phyloP scores from a whole-genome alignment of 35 echinoderm and acorn worm species.

The Heliocidaris erythrogramma region DNA sequence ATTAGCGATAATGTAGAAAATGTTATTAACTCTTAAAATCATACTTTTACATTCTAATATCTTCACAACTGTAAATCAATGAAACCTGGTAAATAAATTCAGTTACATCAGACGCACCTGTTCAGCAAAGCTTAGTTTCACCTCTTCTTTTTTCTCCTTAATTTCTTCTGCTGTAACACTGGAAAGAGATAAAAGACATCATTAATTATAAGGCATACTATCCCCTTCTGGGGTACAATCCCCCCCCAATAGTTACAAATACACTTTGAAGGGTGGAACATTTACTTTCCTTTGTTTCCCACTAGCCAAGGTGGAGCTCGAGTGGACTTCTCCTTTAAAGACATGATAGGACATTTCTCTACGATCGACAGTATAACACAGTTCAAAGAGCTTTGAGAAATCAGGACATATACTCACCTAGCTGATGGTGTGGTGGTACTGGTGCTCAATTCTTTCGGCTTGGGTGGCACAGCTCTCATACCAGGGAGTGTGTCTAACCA shows the following conservation, averaged over 20 bases:
- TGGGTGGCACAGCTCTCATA: conserved; percentile 1
- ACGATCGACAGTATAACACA: too few species aligned
- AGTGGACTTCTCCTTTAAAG: too few species aligned
- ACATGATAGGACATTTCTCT: too few species aligned
- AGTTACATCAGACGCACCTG: background rate
- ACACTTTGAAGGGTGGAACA: too few species aligned
- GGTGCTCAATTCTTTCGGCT: background rate
- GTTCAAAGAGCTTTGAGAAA: background rate
- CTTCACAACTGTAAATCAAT: background rate
- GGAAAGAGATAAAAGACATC: background rate
- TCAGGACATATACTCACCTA: background rate
- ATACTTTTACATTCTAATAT: too few species aligned
- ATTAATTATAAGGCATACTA: too few species aligned
- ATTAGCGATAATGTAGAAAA: too few species aligned
- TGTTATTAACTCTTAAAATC: too few species aligned
- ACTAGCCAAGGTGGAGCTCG: too few species aligned
- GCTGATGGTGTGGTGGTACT: conserved; percentile 5
- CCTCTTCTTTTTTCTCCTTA: background rate
- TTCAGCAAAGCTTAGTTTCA: background rate
- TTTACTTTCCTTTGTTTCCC: too few species aligned
- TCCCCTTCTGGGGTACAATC: too few species aligned
- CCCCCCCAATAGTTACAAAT: too few species aligned
- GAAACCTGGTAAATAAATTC: background rate
- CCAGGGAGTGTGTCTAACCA: conserved; percentile 64
- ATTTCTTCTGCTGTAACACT: background rate